Evolutionary conservation across 2,797 vertebrate species (phyloP), one percentile per base, ranked within the genome.

Genomic region (Pteronotus mesoamericanus): DNA sequence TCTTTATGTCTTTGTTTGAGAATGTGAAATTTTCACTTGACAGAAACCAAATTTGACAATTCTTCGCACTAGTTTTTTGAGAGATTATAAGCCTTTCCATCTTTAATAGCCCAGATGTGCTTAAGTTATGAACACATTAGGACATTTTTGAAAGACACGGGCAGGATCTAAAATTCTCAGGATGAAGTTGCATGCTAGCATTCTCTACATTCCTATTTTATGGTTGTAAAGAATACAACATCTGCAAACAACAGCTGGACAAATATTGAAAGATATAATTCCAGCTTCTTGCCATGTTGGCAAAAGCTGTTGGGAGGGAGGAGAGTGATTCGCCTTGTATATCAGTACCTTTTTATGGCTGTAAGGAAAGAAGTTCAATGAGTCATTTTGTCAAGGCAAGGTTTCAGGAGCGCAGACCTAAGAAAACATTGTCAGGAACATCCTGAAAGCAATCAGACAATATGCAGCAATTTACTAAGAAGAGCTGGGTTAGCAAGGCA

Each of bases 191-290:
- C 85, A 68, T 59, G 80, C 72, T 71, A 78, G 84, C 94, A 72
- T 96, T 97, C 94, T 94, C 89, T 88, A 85, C 85, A 88, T 95
- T 94, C 92, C 93, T 84, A 46, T 96, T 97, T 97, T 97, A 90
- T 92, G 72, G 22, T 51, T 92, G 42, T 91, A 95, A 95, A 96
- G 94, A 96, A 90, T 96, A 71, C 53, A 92, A 88, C 96, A 97
- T 98, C 97, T 97, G 97, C 96, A 96, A 96, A 97, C 95, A 97
- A 97, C 96, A 97, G 96, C 97, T 97, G 97, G 97, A 96, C 95
- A 96, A 87, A 96, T 91, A 97, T 77, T 95, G 89, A 94, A 95
- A 98, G 94, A 96, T 95, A 83, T 83, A 91, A 97, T 97, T 96
- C 94, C 94, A 93, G 72, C 80, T 97, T 97, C 94, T 96, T 96